Conservation (phyloP, 2,113 vertebrate genomes). For the Meleagris gallopavo region DNA sequence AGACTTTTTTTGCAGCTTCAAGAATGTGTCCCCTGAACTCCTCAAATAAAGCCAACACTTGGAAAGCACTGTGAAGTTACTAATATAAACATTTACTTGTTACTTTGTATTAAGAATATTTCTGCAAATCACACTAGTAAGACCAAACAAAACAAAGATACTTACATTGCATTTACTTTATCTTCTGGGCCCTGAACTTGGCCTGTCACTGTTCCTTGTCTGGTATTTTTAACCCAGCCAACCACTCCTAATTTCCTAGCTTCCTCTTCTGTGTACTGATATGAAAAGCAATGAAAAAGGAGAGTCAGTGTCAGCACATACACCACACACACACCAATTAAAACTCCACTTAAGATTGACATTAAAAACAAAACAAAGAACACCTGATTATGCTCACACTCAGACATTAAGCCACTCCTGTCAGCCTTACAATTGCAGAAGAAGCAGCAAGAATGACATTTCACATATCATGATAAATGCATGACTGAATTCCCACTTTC, state of each 20-base stretch:
- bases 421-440: neutral
- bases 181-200: constrained; percentile 89
- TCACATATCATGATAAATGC: neutral
- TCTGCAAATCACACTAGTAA: neutral
- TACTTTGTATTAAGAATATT: neutral
- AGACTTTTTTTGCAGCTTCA: neutral
- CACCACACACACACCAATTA: neutral
- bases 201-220: constrained; percentile 87
- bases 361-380: neutral
- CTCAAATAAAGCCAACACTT: neutral
- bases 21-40: fast-evolving
- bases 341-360: neutral
- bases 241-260: constrained; percentile 87
- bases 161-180: constrained; percentile 90
- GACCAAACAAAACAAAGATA: constrained; percentile 27
- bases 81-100: neutral
- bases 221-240: constrained; percentile 95
- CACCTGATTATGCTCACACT: neutral
- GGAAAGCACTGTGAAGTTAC: neutral
- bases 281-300: constrained; percentile 28
- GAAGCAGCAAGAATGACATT: neutral
- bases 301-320: constrained; percentile 22
- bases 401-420: neutral
- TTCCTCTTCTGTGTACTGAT: constrained; percentile 90
- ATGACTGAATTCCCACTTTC: neutral